Conservation (phyloP, 2,797 vertebrate species). For the Alosa sapidissima region DNA sequence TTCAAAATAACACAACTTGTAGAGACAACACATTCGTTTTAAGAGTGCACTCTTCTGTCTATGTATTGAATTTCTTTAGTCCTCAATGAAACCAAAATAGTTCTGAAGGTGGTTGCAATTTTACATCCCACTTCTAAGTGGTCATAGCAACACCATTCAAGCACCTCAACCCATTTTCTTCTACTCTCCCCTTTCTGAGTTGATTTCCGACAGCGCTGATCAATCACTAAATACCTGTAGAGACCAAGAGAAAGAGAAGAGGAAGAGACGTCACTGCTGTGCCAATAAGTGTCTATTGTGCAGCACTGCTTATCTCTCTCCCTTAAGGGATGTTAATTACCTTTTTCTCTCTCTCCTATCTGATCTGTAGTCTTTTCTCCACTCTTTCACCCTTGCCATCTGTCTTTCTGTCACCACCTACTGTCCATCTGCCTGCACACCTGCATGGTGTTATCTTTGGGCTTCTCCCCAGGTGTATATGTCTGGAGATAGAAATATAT, state of each 20-base stretch:
- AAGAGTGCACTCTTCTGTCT: neutral
- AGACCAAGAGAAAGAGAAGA: neutral
- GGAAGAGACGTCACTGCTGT: neutral
- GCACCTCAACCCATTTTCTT: neutral
- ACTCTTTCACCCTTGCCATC: neutral
- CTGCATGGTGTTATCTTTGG: neutral
- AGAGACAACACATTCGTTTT: no score
- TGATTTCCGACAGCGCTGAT: neutral
- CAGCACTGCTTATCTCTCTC: neutral
- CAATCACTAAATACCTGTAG: neutral
- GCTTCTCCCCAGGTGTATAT: neutral
- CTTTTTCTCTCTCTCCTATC: neutral
- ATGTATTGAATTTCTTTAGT: no score
- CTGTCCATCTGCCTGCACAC: neutral
- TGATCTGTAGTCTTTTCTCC: neutral
- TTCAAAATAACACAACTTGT: no score
- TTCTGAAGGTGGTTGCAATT: neutral
- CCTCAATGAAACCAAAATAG: neutral
- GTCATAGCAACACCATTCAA: conserved; percentile 4
- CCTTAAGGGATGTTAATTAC: neutral
- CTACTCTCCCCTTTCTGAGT: neutral
- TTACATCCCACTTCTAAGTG: neutral
- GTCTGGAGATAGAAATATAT: neutral
- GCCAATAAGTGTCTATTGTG: neutral
- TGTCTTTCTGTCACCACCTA: neutral